phyloP scores from a whole-genome alignment of 2,888 invertebrate genomes.

The Camponotus fellah region DNA sequence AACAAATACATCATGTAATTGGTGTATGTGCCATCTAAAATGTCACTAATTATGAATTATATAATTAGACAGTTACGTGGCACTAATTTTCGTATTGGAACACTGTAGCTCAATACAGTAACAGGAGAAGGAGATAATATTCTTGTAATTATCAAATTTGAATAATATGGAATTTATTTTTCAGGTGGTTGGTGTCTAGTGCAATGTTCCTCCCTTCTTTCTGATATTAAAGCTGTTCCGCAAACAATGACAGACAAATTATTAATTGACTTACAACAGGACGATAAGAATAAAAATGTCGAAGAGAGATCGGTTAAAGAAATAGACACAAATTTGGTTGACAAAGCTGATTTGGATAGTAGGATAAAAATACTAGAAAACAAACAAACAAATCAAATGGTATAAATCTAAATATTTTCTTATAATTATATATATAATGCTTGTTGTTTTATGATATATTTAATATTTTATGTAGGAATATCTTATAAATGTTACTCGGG shows the following conservation, averaged over 20 bases:
- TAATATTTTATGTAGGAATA: slow-evolving; percentile 69
- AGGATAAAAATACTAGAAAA: slow-evolving; percentile 78
- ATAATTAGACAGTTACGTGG: slow-evolving; percentile 19
- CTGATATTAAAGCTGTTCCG: slow-evolving; percentile 9
- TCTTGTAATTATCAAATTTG: background rate
- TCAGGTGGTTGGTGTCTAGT: slow-evolving; percentile 78
- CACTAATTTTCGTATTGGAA: slow-evolving; percentile 36
- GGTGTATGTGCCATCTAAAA: slow-evolving; percentile 26
- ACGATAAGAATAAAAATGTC: background rate
- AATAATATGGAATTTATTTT: slow-evolving; percentile 67
- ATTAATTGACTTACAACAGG: slow-evolving; percentile 25
- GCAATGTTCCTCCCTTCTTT: slow-evolving; percentile 59
- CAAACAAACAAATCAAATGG: slow-evolving; percentile 65
- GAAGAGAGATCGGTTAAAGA: slow-evolving; percentile 62
- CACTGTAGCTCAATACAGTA: slow-evolving; percentile 70
- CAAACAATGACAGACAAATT: background rate
- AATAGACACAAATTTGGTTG: slow-evolving; percentile 56
- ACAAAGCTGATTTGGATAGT: slow-evolving; percentile 70
- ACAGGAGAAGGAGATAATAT: slow-evolving; percentile 73
- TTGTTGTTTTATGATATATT: slow-evolving; percentile 6
- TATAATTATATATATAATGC: slow-evolving; percentile 5
- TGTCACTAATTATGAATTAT: slow-evolving; percentile 20
- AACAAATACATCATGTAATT: slow-evolving; percentile 31
- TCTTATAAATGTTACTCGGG: slow-evolving; percentile 70
- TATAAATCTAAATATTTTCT: slow-evolving; percentile 58